Conservation (phyloP, 2,888 invertebrate species). For the Stegophylla sp. region DNA sequence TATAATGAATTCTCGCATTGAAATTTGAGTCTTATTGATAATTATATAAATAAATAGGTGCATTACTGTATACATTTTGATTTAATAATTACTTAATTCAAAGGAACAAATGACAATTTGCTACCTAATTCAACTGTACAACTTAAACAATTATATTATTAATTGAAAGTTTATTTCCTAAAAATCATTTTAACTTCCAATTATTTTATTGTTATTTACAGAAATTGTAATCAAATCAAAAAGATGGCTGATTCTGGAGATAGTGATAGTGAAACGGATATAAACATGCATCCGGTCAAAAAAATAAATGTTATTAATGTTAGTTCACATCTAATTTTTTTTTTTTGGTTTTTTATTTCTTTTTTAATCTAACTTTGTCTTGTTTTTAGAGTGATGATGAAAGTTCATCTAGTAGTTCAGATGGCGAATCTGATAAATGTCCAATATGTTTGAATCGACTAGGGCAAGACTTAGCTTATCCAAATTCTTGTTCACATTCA, state of each 20-base stretch:
- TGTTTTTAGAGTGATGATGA: conserved; percentile 49
- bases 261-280: conserved; percentile 46
- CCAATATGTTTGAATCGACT: conserved; percentile 87
- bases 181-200: background rate
- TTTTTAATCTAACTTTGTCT: background rate
- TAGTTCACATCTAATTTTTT: background rate
- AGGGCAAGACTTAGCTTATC: conserved; percentile 80
- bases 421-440: conserved; percentile 82
- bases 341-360: background rate
- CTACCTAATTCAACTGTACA: too few species aligned
- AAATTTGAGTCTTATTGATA: too few species aligned
- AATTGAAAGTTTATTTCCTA: background rate
- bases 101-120: too few species aligned
- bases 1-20: too few species aligned
- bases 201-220: conserved; percentile 15
- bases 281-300: background rate
- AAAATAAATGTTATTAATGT: conserved; percentile 35
- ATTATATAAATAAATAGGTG: too few species aligned
- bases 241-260: conserved; percentile 48
- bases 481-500: conserved; percentile 84
- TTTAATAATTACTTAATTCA: too few species aligned
- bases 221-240: background rate
- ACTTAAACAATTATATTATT: too few species aligned
- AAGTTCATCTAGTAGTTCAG: conserved; percentile 70
- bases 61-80: too few species aligned